Percentiles rank a stretch among this genome's conserved stretches.
Conservation (phyloP, 2,888 invertebrate genomes). For the Pterostichus madidus region DNA sequence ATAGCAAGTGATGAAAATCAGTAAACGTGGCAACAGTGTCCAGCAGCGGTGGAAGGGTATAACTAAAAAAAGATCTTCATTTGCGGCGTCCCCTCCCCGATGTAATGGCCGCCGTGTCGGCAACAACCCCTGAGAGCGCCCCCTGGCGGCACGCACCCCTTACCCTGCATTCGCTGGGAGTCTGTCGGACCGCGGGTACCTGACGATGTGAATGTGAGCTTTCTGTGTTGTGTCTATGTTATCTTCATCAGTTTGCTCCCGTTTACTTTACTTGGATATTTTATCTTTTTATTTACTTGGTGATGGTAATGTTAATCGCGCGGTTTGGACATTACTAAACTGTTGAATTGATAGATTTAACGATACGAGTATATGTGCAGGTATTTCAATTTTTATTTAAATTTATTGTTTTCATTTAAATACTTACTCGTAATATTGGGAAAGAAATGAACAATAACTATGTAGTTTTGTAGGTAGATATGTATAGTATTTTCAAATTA, state of each 20-base stretch:
- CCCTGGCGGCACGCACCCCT: constrained; percentile 27
- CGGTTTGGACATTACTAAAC: too few relatives aligned
- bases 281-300: too few relatives aligned
- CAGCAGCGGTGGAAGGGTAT: constrained; percentile 14
- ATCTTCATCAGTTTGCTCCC: constrained; percentile 3
- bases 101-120: constrained; percentile 61
- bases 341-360: too few relatives aligned
- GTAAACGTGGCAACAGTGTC: constrained; percentile 64
- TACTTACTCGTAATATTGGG: too few relatives aligned
- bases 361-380: too few relatives aligned
- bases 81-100: constrained; percentile 60
- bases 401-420: too few relatives aligned
- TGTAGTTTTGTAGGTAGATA: too few relatives aligned
- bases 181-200: not conserved
- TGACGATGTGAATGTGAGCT: constrained; percentile 3
- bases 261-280: not conserved
- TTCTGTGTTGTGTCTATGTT: constrained; percentile 9
- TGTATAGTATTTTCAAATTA: too few relatives aligned
- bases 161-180: not conserved
- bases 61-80: constrained; percentile 66
- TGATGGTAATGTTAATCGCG: too few relatives aligned
- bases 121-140: constrained; percentile 41
- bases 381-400: too few relatives aligned
- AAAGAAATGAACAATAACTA: too few relatives aligned
- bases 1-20: constrained; percentile 48